Percentiles rank a stretch among this genome's conserved stretches.
Evolutionary conservation across 2,888 invertebrate genomes (phyloP).

Genomic region (Eucriotettix oculatus): DNA sequence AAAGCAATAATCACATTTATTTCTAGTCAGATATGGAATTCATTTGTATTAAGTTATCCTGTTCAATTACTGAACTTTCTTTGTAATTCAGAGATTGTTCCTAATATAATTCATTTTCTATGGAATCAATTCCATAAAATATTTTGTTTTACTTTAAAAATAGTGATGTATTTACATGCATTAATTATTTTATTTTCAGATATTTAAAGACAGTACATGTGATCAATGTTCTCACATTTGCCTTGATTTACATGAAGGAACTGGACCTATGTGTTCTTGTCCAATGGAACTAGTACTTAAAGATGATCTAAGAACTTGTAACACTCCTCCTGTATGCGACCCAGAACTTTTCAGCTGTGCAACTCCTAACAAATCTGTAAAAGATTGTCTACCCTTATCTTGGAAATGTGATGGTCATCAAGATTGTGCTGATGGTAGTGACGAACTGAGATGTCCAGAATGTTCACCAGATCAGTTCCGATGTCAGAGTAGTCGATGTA

Average conservation of each 20-base stretch:
- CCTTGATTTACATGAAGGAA: constrained; percentile 26
- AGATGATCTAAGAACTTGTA: constrained; percentile 35
- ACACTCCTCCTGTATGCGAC: constrained; percentile 18
- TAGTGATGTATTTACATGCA: no score
- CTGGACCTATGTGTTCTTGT: constrained; percentile 49
- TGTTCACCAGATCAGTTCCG: constrained; percentile 54
- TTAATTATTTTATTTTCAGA: no score
- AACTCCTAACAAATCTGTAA: no score
- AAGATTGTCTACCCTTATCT: constrained; percentile 22
- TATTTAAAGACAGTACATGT: background rate
- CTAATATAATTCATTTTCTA: no score
- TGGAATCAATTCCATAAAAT: no score
- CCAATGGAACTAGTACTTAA: constrained; percentile 45
- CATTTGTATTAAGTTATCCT: no score
- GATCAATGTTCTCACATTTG: constrained; percentile 49
- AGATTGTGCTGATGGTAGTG: constrained; percentile 30
- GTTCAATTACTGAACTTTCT: no score
- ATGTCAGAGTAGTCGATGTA: constrained; percentile 39
- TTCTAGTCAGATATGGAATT: no score
- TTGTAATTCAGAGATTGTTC: no score
- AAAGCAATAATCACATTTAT: no score
- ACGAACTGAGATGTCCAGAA: constrained; percentile 27
- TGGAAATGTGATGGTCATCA: constrained; percentile 33
- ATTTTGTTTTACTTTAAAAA: no score
- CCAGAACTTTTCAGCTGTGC: no score